Conservation (phyloP, 23 tunicate species). For the Aplidium turbinatum region DNA sequence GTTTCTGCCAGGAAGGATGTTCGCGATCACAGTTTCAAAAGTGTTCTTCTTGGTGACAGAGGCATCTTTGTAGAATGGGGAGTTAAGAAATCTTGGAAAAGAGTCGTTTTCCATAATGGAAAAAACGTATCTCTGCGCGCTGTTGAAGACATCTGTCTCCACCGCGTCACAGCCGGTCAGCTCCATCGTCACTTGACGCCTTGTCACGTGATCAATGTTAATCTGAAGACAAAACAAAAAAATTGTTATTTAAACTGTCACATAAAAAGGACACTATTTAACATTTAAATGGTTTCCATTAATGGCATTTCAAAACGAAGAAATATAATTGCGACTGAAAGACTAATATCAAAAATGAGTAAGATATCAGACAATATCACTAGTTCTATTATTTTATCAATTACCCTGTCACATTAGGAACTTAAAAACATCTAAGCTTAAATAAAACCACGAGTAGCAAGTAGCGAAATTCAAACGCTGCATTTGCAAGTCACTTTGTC, state of each 20-base stretch:
- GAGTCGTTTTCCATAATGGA: conserved; percentile 89
- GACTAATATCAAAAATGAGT: too few species aligned
- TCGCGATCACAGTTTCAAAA: conserved; percentile 33
- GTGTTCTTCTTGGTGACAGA: conserved; percentile 17
- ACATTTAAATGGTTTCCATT: too few species aligned
- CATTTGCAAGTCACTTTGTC: too few species aligned
- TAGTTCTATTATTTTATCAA: too few species aligned
- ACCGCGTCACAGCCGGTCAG: conserved; percentile 39
- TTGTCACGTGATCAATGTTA: conserved; percentile 69
- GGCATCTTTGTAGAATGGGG: conserved; percentile 48
- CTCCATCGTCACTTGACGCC: conserved; percentile 46
- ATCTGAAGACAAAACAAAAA: conserved; percentile 50
- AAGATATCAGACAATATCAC: too few species aligned
- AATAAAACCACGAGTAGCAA: too few species aligned
- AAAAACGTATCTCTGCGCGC: conserved; percentile 76
- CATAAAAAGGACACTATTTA: not conserved
- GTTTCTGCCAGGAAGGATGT: conserved; percentile 25
- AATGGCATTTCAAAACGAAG: too few species aligned
- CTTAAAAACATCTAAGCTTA: too few species aligned
- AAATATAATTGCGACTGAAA: too few species aligned
- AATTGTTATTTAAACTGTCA: too few species aligned
- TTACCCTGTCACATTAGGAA: too few species aligned
- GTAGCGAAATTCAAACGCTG: too few species aligned
- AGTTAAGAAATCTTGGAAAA: conserved; percentile 58
- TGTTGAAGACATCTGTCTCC: conserved; percentile 42